Conservation (phyloP, 2,113 vertebrate genomes). For the Bufo bufo region DNA sequence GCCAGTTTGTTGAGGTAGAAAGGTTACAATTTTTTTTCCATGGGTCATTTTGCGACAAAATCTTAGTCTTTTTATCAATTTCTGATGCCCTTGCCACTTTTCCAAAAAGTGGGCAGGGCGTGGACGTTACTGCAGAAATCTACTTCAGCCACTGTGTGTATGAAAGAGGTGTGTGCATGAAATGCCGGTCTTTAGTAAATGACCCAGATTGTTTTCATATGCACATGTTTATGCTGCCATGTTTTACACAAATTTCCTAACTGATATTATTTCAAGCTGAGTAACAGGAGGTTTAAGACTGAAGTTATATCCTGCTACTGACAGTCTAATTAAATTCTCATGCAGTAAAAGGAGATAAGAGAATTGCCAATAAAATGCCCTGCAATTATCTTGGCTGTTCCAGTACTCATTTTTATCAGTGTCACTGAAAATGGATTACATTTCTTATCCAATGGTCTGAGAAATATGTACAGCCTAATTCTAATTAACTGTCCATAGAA, state of each 20-base stretch:
- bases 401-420: constrained; percentile 28
- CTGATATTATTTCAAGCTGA: background rate
- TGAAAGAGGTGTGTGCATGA: too few species aligned
- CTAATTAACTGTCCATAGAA: constrained; percentile 6
- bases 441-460: background rate
- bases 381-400: background rate
- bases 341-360: constrained; percentile 7
- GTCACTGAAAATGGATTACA: constrained; percentile 24
- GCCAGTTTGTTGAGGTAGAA: too few species aligned
- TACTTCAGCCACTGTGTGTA: too few species aligned
- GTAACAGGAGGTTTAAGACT: background rate
- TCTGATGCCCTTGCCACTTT: too few species aligned
- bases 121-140: too few species aligned
- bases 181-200: too few species aligned
- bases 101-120: too few species aligned
- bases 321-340: background rate
- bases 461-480: background rate
- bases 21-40: too few species aligned
- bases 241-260: background rate
- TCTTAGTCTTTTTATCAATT: too few species aligned
- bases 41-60: too few species aligned
- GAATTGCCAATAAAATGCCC: background rate
- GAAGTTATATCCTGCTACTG: background rate
- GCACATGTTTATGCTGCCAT: background rate
- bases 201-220: background rate